A percentile compares a stretch with the other conserved stretches of the same genome.
Evolutionary conservation across 2,888 invertebrate genomes (phyloP).

Genomic region (Napeogenes inachia): DNA sequence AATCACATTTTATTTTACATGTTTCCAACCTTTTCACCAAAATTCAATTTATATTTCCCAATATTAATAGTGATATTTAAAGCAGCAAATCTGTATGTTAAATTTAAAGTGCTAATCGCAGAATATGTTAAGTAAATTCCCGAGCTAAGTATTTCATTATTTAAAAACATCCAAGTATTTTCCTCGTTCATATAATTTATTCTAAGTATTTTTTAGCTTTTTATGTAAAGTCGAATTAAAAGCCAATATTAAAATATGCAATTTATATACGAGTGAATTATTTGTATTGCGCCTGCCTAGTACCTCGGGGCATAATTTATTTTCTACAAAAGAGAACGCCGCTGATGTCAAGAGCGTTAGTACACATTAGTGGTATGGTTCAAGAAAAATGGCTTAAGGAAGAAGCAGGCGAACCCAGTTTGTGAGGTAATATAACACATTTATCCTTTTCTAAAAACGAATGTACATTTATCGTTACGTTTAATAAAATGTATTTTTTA

Average conservation of each 20-base stretch:
- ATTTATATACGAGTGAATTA: slow-evolving; percentile 61
- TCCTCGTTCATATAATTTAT: slow-evolving; percentile 16
- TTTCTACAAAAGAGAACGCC: slow-evolving; percentile 68
- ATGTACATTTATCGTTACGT: slow-evolving; percentile 28
- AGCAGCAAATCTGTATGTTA: no score
- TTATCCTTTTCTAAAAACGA: slow-evolving; percentile 31
- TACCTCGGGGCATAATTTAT: slow-evolving; percentile 69
- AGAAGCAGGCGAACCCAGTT: slow-evolving; percentile 48
- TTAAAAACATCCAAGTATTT: slow-evolving; percentile 13
- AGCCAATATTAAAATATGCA: slow-evolving; percentile 46
- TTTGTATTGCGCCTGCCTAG: slow-evolving; percentile 47
- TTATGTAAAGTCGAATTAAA: slow-evolving; percentile 32
- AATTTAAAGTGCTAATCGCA: no score
- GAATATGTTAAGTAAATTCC: slow-evolving; percentile 9
- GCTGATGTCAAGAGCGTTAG: slow-evolving; percentile 66
- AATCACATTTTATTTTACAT: no score
- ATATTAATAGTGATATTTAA: no score
- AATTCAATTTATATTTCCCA: no score
- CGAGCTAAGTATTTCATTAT: not conserved
- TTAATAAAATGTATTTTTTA: slow-evolving; percentile 9
- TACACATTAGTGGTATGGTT: slow-evolving; percentile 73
- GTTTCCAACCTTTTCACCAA: no score
- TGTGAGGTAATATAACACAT: slow-evolving; percentile 41
- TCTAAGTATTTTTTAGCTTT: slow-evolving; percentile 3
- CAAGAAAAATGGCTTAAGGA: slow-evolving; percentile 74